Percentiles rank a stretch among this genome's conserved stretches.
These are phyloP conservation scores for Scaptomyza cyrtandrae DNA, from an alignment of 2,888 invertebrate species.

Conservation along the genomic window DNA sequence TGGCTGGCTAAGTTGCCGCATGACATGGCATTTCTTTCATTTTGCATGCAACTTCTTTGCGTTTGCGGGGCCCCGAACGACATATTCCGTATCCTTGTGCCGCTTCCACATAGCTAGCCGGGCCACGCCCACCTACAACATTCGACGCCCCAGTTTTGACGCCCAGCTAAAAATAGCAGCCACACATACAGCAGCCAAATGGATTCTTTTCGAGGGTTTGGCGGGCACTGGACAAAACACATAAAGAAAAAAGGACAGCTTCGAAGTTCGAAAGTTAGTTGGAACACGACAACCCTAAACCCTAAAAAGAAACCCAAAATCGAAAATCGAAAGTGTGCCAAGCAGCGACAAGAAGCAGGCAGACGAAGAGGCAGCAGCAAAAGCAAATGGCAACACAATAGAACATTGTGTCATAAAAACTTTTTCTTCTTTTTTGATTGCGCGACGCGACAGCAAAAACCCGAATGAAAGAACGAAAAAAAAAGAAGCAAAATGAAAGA, in stretches of 20 bases:
- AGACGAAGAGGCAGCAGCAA: neutral
- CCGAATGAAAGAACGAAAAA: neutral
- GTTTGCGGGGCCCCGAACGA: too few species aligned
- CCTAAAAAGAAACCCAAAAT: conserved; percentile 51
- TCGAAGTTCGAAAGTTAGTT: conserved; percentile 40
- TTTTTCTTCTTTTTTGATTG: conserved; percentile 63
- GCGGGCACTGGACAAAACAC: conserved; percentile 2
- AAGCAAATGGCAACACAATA: conserved; percentile 64
- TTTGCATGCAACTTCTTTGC: conserved; percentile 68
- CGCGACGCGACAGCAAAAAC: conserved; percentile 53
- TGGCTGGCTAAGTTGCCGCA: conserved; percentile 24
- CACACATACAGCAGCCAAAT: conserved; percentile 1
- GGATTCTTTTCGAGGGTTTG: conserved; percentile 1
- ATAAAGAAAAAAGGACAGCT: conserved; percentile 7
- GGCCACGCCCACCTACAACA: conserved; percentile 50
- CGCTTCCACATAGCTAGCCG: conserved; percentile 30
- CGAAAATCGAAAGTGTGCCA: conserved; percentile 79
- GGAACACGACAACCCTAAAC: conserved; percentile 9
- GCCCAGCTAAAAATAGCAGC: conserved; percentile 61
- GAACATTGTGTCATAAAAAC: conserved; percentile 77
- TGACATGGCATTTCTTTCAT: conserved; percentile 50
- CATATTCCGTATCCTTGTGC: conserved; percentile 67
- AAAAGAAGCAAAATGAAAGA: too few species aligned
- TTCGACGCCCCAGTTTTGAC: conserved; percentile 57
- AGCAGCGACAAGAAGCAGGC: conserved; percentile 42